Evolutionary conservation across 2,797 vertebrate species (phyloP), one percentile per base, ranked within the genome.

Genomic region (Tenualosa thibaudeaui): DNA sequence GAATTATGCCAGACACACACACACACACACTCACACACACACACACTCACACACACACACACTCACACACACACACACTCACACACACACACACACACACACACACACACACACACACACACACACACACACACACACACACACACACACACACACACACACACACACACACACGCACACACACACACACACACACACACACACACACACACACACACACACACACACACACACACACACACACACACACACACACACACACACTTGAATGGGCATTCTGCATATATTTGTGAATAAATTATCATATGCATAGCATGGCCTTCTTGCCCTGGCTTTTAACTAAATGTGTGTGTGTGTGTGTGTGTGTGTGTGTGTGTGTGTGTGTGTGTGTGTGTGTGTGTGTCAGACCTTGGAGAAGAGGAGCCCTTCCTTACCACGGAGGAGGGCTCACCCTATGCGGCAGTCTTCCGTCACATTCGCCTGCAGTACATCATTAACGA

Each of bases 401-500:
- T 26, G 81, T 9, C 90, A 96, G 95, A 96, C 84, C 85, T 94
- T 83, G 94, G 93, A 92, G 96, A 93, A 81, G 94, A 91, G 5
- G 81, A 94, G 81, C 93, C 97, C 0, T 99, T 98, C 90, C 92
- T 99, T 91, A 95, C 95, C 88, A 96, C 96, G 0, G 97, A 97
- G 6, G 97, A 97, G 26, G 98, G 98, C 0, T 92, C 26, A 0
- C 85, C 90, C 0, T 99, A 97, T 89, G 81, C 93, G 83, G 90
- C 96, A 0, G 97, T 99, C 56, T 99, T 99, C 90, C 92, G 93
- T 46, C 94, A 97, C 54, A 89, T 99, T 82, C 96, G 98, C 54
- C 92, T 99, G n/a, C 98, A 99, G 90, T 98, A 98, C 58, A 98
- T 99, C 90, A 95, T 99, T 93, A 99, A 98, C n/a, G 98, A 99